Evolutionary conservation across 2,797 vertebrate genomes (phyloP).

Genomic region (Rhynchonycteris naso): DNA sequence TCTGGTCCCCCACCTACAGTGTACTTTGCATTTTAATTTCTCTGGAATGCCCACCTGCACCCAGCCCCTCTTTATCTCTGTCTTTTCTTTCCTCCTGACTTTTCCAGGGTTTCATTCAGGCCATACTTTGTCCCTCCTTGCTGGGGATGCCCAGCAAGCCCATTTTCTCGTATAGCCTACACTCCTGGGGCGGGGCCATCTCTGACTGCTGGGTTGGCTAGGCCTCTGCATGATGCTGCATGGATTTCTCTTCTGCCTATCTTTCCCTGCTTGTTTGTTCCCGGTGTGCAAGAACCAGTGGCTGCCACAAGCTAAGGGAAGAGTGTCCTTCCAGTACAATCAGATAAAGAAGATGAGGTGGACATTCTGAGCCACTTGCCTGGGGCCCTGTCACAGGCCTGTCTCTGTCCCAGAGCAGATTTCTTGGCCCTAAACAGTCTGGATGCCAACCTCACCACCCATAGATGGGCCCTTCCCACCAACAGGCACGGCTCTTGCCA

Average conservation of each 20-base stretch:
- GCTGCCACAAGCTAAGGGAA: not conserved
- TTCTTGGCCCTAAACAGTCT: not conserved
- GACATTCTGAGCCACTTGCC: not conserved
- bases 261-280: not conserved
- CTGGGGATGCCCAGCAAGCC: not conserved
- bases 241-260: not conserved
- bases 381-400: not conserved
- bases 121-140: not conserved
- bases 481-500: not conserved
- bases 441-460: not conserved
- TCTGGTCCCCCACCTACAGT: not conserved
- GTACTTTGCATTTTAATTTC: not conserved
- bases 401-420: not conserved
- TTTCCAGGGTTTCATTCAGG: not conserved
- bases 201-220: not conserved
- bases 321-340: not conserved
- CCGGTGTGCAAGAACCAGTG: too few relatives aligned
- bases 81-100: not conserved
- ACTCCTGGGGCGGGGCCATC: not conserved
- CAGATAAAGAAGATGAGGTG: not conserved
- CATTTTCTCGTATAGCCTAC: fast-evolving
- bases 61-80: not conserved
- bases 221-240: fast-evolving
- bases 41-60: not conserved
- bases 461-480: fast-evolving